Base-by-base conservation (phyloP, 2,888 invertebrate genomes). In the Papilio demoleus region DNA sequence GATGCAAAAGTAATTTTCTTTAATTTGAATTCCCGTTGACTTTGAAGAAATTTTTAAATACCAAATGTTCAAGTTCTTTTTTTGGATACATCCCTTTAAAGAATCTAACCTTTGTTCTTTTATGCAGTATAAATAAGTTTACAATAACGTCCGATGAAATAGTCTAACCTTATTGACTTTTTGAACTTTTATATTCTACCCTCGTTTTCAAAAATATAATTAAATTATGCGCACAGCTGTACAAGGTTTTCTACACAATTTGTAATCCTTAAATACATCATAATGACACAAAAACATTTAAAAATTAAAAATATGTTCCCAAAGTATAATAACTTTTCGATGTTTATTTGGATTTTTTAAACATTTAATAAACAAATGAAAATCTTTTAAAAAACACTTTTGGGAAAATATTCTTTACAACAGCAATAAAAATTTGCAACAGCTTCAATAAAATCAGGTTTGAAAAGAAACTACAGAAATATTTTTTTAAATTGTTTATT, bases 381-480 rank as follows among this genome's bases (percentile, higher is more conserved):
- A n/a, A 27, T 2, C 0, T 27, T 50, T 47, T 5, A 6, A 50
- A 27, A 50, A 50, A 0, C 1, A 50, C 9, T 27, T 50, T 27
- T 27, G 27, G 27, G 53, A 53, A 53, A n/a, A 53, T 27, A 27
- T 27, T 27, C 27, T 50, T 27, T 11, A 8, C 27, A 24, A 27
- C 9, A 8, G n/a, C n/a, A n/a, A n/a, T n/a, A n/a, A n/a, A 8
- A 22, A 53, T 53, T n/a, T 53, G 2, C 27, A 53, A 27, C n/a
- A 27, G 53, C 53, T 53, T 53, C 27, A 53, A 53, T 53, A n/a
- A 14, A 53, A 53, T 27, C n/a, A n/a, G 53, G n/a, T 53, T 53
- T 27, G n/a, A 53, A 53, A 53, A 27, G 24, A 27, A 53, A 53
- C 24, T 53, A 27, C 27, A n/a, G n/a, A 50, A 22, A 50, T 14